phyloP scores from a whole-genome alignment of 1,140 invertebrate genomes.

The Tetranychus urticae region DNA sequence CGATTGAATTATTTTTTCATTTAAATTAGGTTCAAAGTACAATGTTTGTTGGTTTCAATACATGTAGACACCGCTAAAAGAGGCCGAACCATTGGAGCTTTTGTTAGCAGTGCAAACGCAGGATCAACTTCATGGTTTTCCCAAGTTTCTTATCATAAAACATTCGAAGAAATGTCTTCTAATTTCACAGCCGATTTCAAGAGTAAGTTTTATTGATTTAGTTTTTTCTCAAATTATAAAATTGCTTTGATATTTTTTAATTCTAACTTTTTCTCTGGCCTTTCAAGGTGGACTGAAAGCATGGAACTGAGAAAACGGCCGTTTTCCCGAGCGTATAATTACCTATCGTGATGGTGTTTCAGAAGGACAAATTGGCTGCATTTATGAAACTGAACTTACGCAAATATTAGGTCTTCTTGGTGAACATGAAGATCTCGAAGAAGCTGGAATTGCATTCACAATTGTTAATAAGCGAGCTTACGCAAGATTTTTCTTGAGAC shows the following conservation, averaged over 20 bases:
- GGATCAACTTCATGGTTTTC: too few species aligned
- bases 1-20: too few species aligned
- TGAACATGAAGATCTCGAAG: not conserved
- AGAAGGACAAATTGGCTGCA: conserved; percentile 23
- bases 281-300: conserved; percentile 17
- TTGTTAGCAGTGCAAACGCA: too few species aligned
- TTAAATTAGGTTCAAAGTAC: too few species aligned
- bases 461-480: not conserved
- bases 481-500: not conserved
- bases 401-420: conserved; percentile 9
- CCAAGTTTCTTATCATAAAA: too few species aligned
- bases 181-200: too few species aligned
- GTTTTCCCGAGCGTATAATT: conserved; percentile 21
- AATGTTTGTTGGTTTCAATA: too few species aligned
- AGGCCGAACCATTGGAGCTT: too few species aligned
- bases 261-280: not conserved
- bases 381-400: conserved; percentile 21
- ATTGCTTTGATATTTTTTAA: not conserved
- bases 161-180: too few species aligned
- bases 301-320: conserved; percentile 19
- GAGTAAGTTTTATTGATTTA: too few species aligned
- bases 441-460: not conserved
- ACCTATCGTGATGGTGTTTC: conserved; percentile 28
- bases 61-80: too few species aligned
- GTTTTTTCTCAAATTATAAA: too few species aligned